Evolutionary conservation across 2,113 vertebrate species (phyloP), one percentile per base, ranked within the genome.

Genomic region (Edolisoma coerulescens): DNA sequence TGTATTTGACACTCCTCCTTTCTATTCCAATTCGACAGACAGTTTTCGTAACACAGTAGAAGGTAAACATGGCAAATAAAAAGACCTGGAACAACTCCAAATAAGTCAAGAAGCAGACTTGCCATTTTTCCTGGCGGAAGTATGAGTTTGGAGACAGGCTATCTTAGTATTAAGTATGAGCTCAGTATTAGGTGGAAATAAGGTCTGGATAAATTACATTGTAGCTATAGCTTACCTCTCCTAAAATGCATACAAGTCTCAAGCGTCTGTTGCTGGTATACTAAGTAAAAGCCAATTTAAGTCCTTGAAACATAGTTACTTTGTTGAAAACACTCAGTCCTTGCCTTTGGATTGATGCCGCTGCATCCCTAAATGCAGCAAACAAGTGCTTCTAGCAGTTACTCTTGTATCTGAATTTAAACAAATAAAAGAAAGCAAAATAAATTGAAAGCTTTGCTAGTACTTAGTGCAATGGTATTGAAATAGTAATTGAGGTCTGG

Each of bases 31-130:
- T 78, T 99, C 99, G 68, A 98, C 99, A 10, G 98, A 99, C 74
- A 99, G 99, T 93, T 99, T 99, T 94, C 98, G 99, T 65, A 99
- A 99, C 97, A 98, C 99, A 32, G 96, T 99, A 13, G 99, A 99
- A 98, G 99, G 99, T 98, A 95, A 98, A 93, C 53, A 61, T 12
- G 5, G 10, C 32, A 87, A 79, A 86, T 42, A 74, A 82, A 90
- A 68, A 27, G 26, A 54, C 13, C 10, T 47, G 20, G 16, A 57
- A 47, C 33, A 86, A 75, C 37, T 79, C 9, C 41, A 87, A 54
- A 68, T 16, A 13, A 20, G 9, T 33, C 35, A 81, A 41, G 21
- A 4, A 50, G 18, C 2, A 86, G n/a, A 30, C 28, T 35, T 41
- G 22, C 4, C 19, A 33, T 39, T 89, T 54, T 82, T 87, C 4